Base-by-base conservation (phyloP, 2,113 vertebrate species). In the Propithecus coquereli region DNA sequence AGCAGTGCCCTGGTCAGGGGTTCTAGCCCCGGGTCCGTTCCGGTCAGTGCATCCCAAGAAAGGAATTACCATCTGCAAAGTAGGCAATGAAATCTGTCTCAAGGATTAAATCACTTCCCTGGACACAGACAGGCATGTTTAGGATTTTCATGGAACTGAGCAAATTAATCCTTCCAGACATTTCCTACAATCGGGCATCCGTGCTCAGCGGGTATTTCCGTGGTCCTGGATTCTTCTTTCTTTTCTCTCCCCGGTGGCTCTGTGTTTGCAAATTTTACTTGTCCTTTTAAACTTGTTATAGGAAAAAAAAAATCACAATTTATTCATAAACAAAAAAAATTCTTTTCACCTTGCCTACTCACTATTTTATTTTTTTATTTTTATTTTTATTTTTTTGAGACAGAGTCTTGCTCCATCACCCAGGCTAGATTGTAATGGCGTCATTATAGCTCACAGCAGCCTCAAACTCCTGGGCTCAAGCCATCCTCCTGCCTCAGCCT, bases 211-310 rank as follows among this genome's bases (percentile, higher is more conserved):
- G 7, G 8, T 5, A 6, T 54, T 79, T 79, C 47, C 6, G 47
- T 20, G n/a, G 5, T 23, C 9, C 9, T 3, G 4, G 0, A 5
- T n/a, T 23, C 10, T 34, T n/a, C 2, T 12, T 10, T 34, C 47
- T 79, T 52, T 22, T 54, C 1, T 54, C 12, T 54, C 23, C 52
- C n/a, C 7, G 12, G 25, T 12, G 61, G 25, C 25, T 27, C 25
- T 11, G 23, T 73, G 40, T 27, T 27, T 73, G 40, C 12, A 45
- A 45, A 45, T 11, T 27, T 73, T 25, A 73, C 2, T 14, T 57
- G 22, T 25, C 34, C 14, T 23, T 37, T 37, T 80, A 16, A 16
- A 37, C 52, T 23, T 80, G 40, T 74, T 17, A 74, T 12, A 8
- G 70, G 20, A 77, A 80, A 79, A 52, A 79, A 52, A 54, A 23